Evolutionary conservation across 2,113 vertebrate genomes (phyloP).

Genomic region (Rhodinocichla rosea): DNA sequence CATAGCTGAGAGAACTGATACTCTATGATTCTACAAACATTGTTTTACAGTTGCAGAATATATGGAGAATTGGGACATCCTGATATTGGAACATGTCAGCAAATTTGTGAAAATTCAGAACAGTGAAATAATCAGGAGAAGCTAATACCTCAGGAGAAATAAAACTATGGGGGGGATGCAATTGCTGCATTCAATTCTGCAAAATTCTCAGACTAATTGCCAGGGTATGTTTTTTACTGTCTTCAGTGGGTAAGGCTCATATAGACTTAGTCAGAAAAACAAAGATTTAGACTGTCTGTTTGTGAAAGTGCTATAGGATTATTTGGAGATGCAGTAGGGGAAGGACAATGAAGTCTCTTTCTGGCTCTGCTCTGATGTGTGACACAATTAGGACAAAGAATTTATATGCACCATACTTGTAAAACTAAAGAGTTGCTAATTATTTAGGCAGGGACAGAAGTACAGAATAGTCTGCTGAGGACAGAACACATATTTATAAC

Average conservation of each 20-base stretch:
- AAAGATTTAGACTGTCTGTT: background rate
- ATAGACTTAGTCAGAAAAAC: background rate
- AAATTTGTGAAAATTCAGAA: background rate
- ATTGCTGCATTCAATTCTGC: background rate
- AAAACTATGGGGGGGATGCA: background rate
- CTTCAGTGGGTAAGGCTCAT: background rate
- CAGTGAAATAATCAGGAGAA: background rate
- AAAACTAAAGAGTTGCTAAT: background rate
- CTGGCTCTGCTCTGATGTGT: background rate
- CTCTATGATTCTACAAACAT: background rate
- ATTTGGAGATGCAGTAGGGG: background rate
- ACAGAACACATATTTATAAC: background rate
- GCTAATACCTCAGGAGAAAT: background rate
- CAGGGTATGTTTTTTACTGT: background rate
- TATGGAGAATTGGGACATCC: background rate
- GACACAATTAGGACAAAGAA: background rate
- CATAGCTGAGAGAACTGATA: background rate
- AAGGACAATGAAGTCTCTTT: background rate
- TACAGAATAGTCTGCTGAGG: background rate
- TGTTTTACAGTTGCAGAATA: background rate
- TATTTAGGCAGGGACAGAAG: background rate
- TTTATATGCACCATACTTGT: background rate
- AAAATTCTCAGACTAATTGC: background rate
- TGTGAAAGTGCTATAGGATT: background rate
- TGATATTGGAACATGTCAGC: background rate